Conservation (phyloP, 2,797 vertebrate genomes). For the Pampus argenteus region DNA sequence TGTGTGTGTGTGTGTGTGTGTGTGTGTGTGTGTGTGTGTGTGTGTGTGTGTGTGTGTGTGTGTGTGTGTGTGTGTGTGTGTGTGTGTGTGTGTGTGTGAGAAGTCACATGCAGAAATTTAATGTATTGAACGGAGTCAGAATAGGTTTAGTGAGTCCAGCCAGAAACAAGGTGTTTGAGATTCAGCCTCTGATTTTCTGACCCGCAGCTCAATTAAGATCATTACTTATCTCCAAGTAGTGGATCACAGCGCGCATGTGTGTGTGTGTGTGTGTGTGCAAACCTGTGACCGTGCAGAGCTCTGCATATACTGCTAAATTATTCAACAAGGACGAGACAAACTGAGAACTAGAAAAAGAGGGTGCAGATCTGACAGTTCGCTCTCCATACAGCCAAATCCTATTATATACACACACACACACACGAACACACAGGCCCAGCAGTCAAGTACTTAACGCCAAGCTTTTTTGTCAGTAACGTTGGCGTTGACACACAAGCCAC, state of each 20-base stretch:
- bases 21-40: no score
- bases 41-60: no score
- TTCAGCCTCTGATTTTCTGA: constrained; percentile 27
- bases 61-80: no score
- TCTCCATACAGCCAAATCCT: constrained; percentile 35
- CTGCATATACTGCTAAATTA: constrained; percentile 72
- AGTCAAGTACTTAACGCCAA: not conserved
- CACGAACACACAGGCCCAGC: constrained; percentile 12
- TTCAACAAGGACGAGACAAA: constrained; percentile 77
- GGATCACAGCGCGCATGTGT: not conserved
- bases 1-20: no score
- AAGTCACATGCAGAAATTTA: not conserved
- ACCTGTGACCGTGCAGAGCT: constrained; percentile 56
- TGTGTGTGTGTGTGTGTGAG: not conserved
- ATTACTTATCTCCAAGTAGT: constrained; percentile 34
- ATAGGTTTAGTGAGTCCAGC: constrained; percentile 11
- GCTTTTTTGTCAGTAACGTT: not conserved
- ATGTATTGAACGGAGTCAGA: not conserved
- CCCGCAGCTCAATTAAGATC: constrained; percentile 42
- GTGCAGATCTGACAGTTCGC: constrained; percentile 50
- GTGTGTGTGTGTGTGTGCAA: constrained; percentile 33
- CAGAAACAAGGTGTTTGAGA: constrained; percentile 24
- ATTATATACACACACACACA: no score
- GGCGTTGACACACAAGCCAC: not conserved
- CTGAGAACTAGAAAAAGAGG: constrained; percentile 45